phyloP scores from a whole-genome alignment of 2,113 vertebrate species.

The Gavia stellata region DNA sequence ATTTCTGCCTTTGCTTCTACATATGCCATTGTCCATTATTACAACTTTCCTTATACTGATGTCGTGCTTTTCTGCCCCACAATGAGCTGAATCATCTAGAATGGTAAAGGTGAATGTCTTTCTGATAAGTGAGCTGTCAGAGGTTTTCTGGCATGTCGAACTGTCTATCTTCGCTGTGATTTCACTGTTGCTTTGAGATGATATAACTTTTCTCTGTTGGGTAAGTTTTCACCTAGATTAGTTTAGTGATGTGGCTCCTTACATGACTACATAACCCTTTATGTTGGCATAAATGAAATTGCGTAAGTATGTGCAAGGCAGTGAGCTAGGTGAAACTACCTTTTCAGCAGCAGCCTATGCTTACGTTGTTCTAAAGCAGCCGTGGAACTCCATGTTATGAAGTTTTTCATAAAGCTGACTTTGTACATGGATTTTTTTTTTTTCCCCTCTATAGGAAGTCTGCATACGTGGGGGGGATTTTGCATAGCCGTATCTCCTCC shows the following conservation, averaged over 20 bases:
- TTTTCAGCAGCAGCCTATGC: background rate
- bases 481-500: background rate
- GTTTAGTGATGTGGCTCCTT: background rate
- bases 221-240: background rate
- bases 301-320: accelerated
- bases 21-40: background rate
- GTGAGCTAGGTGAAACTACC: background rate
- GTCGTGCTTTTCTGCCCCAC: background rate
- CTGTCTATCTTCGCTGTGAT: background rate
- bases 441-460: background rate
- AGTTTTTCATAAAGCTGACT: background rate
- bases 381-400: background rate
- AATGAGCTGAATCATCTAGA: background rate
- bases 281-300: background rate
- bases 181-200: background rate
- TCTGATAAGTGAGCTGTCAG: background rate
- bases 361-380: background rate
- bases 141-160: background rate
- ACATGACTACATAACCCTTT: background rate
- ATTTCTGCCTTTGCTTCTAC: background rate
- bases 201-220: background rate
- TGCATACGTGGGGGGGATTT: background rate
- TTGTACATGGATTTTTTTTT: background rate
- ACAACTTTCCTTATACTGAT: background rate
- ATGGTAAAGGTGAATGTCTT: background rate